Evolutionary conservation across 1,140 invertebrate species (phyloP).

Genomic region (Drosophila mojavensis): DNA sequence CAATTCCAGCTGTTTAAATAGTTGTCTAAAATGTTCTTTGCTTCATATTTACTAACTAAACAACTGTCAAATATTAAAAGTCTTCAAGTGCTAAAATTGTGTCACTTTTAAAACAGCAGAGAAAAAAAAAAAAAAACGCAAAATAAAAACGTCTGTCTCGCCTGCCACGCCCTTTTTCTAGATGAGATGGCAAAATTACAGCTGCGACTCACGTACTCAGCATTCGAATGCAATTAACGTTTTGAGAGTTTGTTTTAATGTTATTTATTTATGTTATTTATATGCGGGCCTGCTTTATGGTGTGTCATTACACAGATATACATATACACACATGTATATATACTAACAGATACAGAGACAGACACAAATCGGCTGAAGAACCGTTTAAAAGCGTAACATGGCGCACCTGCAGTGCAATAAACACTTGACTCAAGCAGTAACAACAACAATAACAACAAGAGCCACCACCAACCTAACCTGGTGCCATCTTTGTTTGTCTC

Average conservation of each 20-base stretch:
- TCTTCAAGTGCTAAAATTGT: conserved; percentile 19
- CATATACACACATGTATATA: background rate
- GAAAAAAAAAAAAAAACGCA: too few species aligned
- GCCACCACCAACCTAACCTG: background rate
- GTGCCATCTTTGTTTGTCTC: conserved; percentile 42
- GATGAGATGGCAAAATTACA: conserved; percentile 21
- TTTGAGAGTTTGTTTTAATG: conserved; percentile 55
- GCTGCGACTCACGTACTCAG: conserved; percentile 43
- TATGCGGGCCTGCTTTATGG: conserved; percentile 40
- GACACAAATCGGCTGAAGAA: conserved; percentile 43
- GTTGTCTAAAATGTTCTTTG: too few species aligned
- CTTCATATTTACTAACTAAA: too few species aligned
- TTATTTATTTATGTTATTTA: conserved; percentile 61
- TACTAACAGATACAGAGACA: background rate
- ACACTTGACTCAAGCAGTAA: conserved; percentile 39
- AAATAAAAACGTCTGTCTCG: conserved; percentile 7
- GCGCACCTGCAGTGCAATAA: conserved; percentile 55
- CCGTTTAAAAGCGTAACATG: conserved; percentile 54
- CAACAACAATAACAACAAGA: conserved; percentile 29
- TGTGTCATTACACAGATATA: conserved; percentile 11
- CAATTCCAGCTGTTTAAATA: too few species aligned
- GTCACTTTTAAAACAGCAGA: conserved; percentile 2
- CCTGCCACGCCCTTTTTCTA: conserved; percentile 31
- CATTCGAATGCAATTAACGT: conserved; percentile 58
- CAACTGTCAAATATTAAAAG: background rate